A percentile compares a stretch with the other conserved stretches of the same genome.
phyloP scores from a whole-genome alignment of 2,113 vertebrate species.

The Tyto alba region DNA sequence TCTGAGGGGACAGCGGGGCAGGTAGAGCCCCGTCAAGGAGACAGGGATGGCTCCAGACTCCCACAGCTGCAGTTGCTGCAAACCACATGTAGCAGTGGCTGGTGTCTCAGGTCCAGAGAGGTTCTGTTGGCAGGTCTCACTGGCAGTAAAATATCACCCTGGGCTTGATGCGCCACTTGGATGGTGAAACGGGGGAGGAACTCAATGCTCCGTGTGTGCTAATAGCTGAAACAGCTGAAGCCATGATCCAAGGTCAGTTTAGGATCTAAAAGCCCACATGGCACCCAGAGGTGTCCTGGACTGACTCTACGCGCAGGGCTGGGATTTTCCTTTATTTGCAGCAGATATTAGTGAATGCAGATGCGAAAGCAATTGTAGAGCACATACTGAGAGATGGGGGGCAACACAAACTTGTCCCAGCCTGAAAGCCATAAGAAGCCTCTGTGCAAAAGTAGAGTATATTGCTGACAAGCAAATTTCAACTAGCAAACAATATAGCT shows the following conservation, averaged over 20 bases:
- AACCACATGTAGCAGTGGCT: background rate
- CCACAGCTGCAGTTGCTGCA: background rate
- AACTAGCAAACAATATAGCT: background rate
- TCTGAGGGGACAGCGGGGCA: rapidly evolving
- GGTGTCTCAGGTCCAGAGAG: background rate
- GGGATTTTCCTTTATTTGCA: background rate
- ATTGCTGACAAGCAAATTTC: background rate
- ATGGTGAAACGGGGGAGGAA: background rate
- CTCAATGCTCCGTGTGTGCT: rapidly evolving
- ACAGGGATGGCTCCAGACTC: background rate
- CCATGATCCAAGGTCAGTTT: no score
- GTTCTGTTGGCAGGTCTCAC: background rate
- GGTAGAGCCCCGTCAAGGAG: background rate
- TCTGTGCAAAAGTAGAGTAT: background rate
- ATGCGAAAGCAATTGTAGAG: background rate
- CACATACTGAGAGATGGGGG: background rate
- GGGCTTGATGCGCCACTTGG: background rate
- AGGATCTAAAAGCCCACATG: background rate
- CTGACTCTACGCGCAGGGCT: background rate
- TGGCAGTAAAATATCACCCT: background rate
- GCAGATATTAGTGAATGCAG: background rate
- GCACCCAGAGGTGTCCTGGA: background rate
- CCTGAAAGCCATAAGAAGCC: background rate
- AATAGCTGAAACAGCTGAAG: background rate
- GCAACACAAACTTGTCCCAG: background rate